phyloP scores from a whole-genome alignment of 2,797 vertebrate genomes.

The Bufotes viridis region DNA sequence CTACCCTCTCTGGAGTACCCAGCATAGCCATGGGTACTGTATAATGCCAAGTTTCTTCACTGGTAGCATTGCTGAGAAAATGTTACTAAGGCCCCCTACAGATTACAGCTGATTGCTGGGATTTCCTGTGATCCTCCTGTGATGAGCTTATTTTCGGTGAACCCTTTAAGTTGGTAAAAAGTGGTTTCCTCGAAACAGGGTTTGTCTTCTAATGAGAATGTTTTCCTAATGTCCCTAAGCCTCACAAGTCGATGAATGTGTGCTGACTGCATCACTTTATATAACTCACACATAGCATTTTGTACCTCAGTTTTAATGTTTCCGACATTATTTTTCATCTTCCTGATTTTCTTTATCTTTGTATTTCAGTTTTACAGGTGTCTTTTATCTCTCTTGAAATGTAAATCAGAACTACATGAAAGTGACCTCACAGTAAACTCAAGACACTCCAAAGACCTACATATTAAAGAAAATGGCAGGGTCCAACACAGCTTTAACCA shows the following conservation, averaged over 20 bases:
- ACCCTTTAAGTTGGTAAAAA: too few relatives aligned
- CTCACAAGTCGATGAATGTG: neutral
- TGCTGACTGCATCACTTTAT: neutral
- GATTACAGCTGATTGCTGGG: too few relatives aligned
- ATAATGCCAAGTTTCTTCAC: neutral
- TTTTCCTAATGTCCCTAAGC: neutral
- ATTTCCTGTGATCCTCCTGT: too few relatives aligned
- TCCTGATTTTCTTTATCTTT: neutral
- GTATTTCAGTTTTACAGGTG: slow-evolving; percentile 71
- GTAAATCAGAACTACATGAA: slow-evolving; percentile 64
- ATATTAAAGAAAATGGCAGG: neutral
- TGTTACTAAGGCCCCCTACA: too few relatives aligned
- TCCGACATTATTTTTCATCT: neutral
- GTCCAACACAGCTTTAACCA: slow-evolving; percentile 10
- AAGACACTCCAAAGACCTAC: slow-evolving; percentile 13
- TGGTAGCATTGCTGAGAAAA: neutral
- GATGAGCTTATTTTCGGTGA: too few relatives aligned
- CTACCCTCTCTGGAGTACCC: too few relatives aligned
- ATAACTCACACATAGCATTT: neutral
- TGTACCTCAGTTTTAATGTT: neutral
- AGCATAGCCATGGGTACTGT: too few relatives aligned
- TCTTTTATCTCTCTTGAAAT: slow-evolving; percentile 74
- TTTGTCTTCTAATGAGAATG: neutral
- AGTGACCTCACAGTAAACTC: slow-evolving; percentile 55
- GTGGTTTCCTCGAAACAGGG: too few relatives aligned